These are phyloP conservation scores for Triplophysa dalaica DNA, from an alignment of 2,113 vertebrate species.

Conservation along the genomic window DNA sequence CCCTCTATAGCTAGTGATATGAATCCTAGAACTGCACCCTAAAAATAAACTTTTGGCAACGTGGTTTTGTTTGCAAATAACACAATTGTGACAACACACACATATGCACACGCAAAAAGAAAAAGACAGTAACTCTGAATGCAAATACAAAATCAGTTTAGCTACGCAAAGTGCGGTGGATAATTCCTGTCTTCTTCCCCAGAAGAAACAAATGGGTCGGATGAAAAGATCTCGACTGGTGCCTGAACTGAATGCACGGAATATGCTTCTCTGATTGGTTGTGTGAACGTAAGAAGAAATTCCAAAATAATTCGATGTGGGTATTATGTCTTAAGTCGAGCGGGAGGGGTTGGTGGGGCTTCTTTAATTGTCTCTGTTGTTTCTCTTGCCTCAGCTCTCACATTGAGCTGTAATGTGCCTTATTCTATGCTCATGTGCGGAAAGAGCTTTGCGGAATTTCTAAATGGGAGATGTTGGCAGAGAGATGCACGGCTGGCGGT, in stretches of 20 bases:
- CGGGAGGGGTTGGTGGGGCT: constrained; percentile 61
- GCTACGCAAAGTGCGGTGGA: constrained; percentile 65
- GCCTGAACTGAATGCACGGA: constrained; percentile 66
- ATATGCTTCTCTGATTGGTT: constrained; percentile 72
- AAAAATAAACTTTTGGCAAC: constrained; percentile 77
- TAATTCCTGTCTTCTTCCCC: constrained; percentile 54
- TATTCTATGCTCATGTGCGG: constrained; percentile 60
- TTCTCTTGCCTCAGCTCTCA: constrained; percentile 71
- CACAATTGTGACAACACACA: constrained; percentile 41
- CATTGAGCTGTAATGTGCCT: constrained; percentile 72
- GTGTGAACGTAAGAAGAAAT: constrained; percentile 68
- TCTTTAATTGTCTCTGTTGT: constrained; percentile 75
- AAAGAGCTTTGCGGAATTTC: constrained; percentile 71
- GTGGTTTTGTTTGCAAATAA: constrained; percentile 74
- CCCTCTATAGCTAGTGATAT: constrained; percentile 62
- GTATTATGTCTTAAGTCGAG: constrained; percentile 75
- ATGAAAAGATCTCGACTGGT: constrained; percentile 70
- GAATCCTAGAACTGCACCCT: constrained; percentile 73
- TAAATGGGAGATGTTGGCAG: constrained; percentile 72
- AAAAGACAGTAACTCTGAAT: constrained; percentile 70
- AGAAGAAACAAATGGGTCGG: constrained; percentile 58
- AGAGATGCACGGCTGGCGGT: constrained; percentile 43
- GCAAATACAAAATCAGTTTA: constrained; percentile 73
- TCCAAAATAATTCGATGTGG: constrained; percentile 79
- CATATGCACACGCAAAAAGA: constrained; percentile 28